Evolutionary conservation across 2,888 invertebrate species (phyloP).

Genomic region (Amiota minor): DNA sequence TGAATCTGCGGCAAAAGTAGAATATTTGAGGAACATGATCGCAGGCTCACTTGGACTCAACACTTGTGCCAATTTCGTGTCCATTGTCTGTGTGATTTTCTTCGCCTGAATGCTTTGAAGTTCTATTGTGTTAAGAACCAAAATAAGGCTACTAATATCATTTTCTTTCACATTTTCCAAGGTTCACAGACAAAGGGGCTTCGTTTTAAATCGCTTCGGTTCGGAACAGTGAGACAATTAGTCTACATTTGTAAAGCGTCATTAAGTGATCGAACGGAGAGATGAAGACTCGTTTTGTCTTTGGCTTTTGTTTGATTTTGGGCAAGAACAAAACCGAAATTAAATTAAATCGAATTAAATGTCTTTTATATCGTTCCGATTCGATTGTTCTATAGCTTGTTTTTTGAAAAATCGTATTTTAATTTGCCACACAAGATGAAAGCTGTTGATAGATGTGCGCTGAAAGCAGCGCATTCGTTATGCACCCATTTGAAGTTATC

Average conservation of each 20-base stretch:
- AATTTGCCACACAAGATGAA: conserved; percentile 61
- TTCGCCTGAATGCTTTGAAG: conserved; percentile 44
- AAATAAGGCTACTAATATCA: conserved; percentile 13
- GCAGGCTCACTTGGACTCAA: background rate
- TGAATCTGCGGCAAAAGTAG: conserved; percentile 46
- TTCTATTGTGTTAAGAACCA: background rate
- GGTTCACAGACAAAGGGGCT: background rate
- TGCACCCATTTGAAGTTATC: background rate
- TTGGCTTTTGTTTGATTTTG: conserved; percentile 35
- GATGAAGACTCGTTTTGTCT: background rate
- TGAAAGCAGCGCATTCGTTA: conserved; percentile 47
- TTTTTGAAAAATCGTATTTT: conserved; percentile 64
- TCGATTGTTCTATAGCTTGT: conserved; percentile 32
- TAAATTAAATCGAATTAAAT: conserved; percentile 60
- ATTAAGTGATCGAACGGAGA: conserved; percentile 42
- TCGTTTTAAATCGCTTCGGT: background rate
- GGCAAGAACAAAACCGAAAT: conserved; percentile 46
- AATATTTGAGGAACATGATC: background rate
- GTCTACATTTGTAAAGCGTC: conserved; percentile 51
- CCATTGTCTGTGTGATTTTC: conserved; percentile 48
- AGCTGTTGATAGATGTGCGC: conserved; percentile 37
- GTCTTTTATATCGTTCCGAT: conserved; percentile 43
- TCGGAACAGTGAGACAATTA: conserved; percentile 47
- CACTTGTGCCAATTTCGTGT: conserved; percentile 61
- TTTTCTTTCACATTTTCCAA: conserved; percentile 34